A percentile compares a stretch with the other conserved stretches of the same genome.
Conservation (phyloP, 2,888 invertebrate species). For the Zaprionus bogoriensis region DNA sequence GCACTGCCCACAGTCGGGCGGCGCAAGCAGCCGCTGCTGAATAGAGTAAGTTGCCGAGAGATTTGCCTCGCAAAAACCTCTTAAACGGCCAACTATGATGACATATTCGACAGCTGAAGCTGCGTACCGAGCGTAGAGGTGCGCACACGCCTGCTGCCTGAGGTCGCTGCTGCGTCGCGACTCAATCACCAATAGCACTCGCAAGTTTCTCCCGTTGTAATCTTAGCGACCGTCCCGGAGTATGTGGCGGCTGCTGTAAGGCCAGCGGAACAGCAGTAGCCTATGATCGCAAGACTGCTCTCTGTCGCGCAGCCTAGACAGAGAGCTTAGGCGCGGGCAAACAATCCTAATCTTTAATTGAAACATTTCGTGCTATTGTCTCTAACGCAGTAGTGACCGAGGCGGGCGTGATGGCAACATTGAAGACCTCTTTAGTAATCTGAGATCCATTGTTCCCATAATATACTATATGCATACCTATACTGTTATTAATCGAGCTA, state of each 20-base stretch:
- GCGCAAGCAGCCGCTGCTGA: slow-evolving; percentile 84
- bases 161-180: slow-evolving; percentile 70
- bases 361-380: slow-evolving; percentile 51
- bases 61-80: too few relatives aligned
- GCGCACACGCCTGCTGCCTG: slow-evolving; percentile 63
- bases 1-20: slow-evolving; percentile 77
- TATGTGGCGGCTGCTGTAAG: slow-evolving; percentile 80
- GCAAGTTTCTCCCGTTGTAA: slow-evolving; percentile 81
- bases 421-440: slow-evolving; percentile 84
- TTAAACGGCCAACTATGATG: slow-evolving; percentile 71
- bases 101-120: slow-evolving; percentile 83
- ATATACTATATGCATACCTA: not conserved
- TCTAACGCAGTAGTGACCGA: slow-evolving; percentile 46
- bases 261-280: slow-evolving; percentile 80
- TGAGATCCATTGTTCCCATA: slow-evolving; percentile 55
- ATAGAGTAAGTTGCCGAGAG: slow-evolving; percentile 66
- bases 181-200: slow-evolving; percentile 53
- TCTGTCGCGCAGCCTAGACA: slow-evolving; percentile 42
- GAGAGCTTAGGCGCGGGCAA: slow-evolving; percentile 69
- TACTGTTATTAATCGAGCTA: not conserved
- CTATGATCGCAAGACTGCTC: slow-evolving; percentile 71
- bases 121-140: slow-evolving; percentile 38
- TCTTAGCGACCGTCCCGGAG: slow-evolving; percentile 80
- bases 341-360: slow-evolving; percentile 44
- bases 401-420: slow-evolving; percentile 63